Conservation (phyloP, 2,113 vertebrate species). For the Blennius ocellaris region DNA sequence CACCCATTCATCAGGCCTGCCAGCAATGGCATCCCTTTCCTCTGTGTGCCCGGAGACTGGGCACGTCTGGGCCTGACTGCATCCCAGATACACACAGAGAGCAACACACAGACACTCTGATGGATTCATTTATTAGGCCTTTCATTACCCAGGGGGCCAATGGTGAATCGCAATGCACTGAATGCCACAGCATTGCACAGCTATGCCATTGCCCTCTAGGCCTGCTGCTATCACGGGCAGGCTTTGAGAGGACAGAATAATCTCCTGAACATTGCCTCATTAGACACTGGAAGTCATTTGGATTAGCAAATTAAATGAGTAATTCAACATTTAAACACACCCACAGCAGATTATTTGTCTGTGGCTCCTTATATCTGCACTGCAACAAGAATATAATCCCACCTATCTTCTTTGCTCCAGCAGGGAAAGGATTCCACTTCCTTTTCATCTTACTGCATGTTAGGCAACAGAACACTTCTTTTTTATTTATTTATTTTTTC, state of each 20-base stretch:
- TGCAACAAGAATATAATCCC: slow-evolving; percentile 38
- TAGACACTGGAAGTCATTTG: slow-evolving; percentile 46
- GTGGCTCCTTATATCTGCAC: slow-evolving; percentile 39
- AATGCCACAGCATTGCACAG: slow-evolving; percentile 73
- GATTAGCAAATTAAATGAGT: slow-evolving; percentile 51
- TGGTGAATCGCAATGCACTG: slow-evolving; percentile 81
- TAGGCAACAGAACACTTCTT: slow-evolving; percentile 34
- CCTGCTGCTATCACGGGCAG: slow-evolving; percentile 46
- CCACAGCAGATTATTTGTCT: slow-evolving; percentile 17
- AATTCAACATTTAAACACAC: slow-evolving; percentile 31
- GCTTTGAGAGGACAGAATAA: slow-evolving; percentile 63
- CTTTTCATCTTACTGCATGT: slow-evolving; percentile 51
- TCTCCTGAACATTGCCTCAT: slow-evolving; percentile 49
- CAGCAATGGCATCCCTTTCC: slow-evolving; percentile 81
- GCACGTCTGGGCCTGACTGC: slow-evolving; percentile 81
- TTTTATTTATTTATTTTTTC: slow-evolving; percentile 36
- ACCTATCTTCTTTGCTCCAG: slow-evolving; percentile 14
- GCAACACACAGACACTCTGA: slow-evolving; percentile 81
- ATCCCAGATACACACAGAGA: slow-evolving; percentile 81
- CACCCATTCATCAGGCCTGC: slow-evolving; percentile 87
- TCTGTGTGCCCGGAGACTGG: slow-evolving; percentile 81
- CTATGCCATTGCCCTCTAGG: slow-evolving; percentile 68
- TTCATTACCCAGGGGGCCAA: slow-evolving; percentile 83
- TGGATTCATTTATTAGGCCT: slow-evolving; percentile 86
- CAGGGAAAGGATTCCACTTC: slow-evolving; percentile 38